Percentiles rank a stretch among this genome's conserved stretches.
These are phyloP conservation scores for Galerucella calmariensis DNA, from an alignment of 2,888 invertebrate genomes.

Conservation along the genomic window DNA sequence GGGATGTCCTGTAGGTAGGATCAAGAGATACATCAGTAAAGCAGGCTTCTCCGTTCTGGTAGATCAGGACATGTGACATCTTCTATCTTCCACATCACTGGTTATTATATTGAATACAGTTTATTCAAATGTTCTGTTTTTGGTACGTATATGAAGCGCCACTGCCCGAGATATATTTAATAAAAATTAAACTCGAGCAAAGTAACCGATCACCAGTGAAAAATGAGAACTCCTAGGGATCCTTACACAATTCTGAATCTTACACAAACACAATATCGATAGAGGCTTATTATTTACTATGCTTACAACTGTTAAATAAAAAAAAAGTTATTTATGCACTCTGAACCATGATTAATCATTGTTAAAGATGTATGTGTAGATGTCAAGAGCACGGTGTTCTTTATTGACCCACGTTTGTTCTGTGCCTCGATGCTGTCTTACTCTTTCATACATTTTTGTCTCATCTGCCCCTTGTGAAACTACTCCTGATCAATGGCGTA, in stretches of 20 bases:
- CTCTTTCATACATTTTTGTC: conserved; percentile 20
- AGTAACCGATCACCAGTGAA: conserved; percentile 4
- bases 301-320: conserved; percentile 27
- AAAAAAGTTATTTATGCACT: conserved; percentile 40
- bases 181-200: not conserved
- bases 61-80: no score
- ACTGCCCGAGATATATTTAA: no score
- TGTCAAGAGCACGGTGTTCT: conserved; percentile 43
- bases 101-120: no score
- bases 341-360: conserved; percentile 38
- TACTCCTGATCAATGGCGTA: conserved; percentile 5
- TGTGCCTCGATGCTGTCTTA: conserved; percentile 28
- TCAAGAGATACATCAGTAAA: no score
- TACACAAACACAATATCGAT: conserved; percentile 21
- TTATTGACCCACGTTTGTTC: conserved; percentile 38
- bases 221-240: conserved; percentile 16
- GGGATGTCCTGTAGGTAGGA: no score
- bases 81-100: no score
- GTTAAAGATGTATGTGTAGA: conserved; percentile 43
- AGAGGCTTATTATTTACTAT: conserved; percentile 31
- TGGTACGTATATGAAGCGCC: no score
- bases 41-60: no score
- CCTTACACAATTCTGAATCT: conserved; percentile 18
- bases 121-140: no score
- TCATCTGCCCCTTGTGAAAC: conserved; percentile 12